Base-by-base conservation (phyloP, 2,797 vertebrate genomes). In the Mustela erminea region DNA sequence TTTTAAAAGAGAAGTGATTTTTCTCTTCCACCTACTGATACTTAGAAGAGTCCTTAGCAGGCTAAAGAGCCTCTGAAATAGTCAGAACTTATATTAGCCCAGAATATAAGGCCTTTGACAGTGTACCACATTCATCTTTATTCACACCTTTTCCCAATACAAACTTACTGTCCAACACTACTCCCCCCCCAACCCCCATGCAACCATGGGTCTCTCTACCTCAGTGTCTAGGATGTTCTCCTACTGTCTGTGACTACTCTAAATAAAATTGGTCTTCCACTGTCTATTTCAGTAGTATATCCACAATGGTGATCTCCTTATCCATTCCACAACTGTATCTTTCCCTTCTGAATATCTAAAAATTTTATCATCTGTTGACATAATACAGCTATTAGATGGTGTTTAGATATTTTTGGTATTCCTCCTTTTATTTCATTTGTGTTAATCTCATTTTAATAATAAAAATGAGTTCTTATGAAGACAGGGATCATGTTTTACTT, bases 381-480 rank as follows among this genome's bases (percentile, higher is more conserved):
- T 66, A 87, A 74, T 38, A 3, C 7, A 58, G 27, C 49, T 54
- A 1, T 75, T 27, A 60, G 56, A 58, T 58, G 15, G 7, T 68
- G 70, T 85, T 95, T 32, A 87, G 27, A 52, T 35, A 11, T n/a
- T 27, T 29, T 75, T 60, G 6, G 10, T 25, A 56, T 95, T 60
- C 11, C 18, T 72, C 4, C 9, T 77, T 21, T 93, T 54, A 60
- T 54, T 90, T 95, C 3, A 66, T 78, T 78, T 62, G 4, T 49
- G n/a, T 74, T 58, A 35, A 68, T 92, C 27, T 49, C 92, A 3
- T 82, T 84, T 90, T 87, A 87, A 81, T 77, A 84, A 80, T 27
- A 74, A 87, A 75, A 81, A 17, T 18, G 1, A 86, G 20, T 72
- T 93, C 6, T 90, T 91, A 60, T 5, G 46, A 43, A 85, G 21